Base-by-base conservation (phyloP, 2,888 invertebrate species). In the Crematogaster levior region DNA sequence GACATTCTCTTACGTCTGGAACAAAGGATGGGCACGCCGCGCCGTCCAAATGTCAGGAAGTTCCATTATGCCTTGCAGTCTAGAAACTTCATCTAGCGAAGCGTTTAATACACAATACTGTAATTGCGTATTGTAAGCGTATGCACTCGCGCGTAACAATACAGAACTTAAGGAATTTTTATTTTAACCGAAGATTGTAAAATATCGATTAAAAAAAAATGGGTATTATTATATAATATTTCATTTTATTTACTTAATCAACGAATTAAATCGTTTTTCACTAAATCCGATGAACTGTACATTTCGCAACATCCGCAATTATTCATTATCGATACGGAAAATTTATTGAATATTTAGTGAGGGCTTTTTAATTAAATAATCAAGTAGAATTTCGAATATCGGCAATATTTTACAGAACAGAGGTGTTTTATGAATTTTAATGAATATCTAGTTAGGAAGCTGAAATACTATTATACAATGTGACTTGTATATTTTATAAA, bases 1-100 rank as follows among this genome's bases (percentile, higher is more conserved):
- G 89, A 90, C 90, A 90, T 90, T 87, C 90, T 85, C 90, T 86
- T 85, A 81, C 85, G 89, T 89, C 79, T 84, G 81, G 84, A 86
- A 90, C 89, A 90, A 90, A 89, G 89, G 89, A 85, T 81, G 68
- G 51, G 63, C 51, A 48, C 84, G 81, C 74, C 43, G 77, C 72
- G 84, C 73, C 70, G 80, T 75, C 73, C 82, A 84, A 89, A 87
- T 79, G 89, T 87, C 90, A 84, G 82, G 79, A 88, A 90, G 87
- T 90, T 90, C 87, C 84, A 90, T 90, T 90, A 90, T 89, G 85
- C 83, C 72, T 75, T 82, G 83, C 82, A 82, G 85, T 84, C 82
- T 72, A 37, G 53, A 34, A 48, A 46, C 27, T 51, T 75, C 46
- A 24, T 27, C 48, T 58, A 27, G 6, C 70, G 56, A 65, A 65